phyloP scores from a whole-genome alignment of 2,888 invertebrate species.

The Chesias legatella region DNA sequence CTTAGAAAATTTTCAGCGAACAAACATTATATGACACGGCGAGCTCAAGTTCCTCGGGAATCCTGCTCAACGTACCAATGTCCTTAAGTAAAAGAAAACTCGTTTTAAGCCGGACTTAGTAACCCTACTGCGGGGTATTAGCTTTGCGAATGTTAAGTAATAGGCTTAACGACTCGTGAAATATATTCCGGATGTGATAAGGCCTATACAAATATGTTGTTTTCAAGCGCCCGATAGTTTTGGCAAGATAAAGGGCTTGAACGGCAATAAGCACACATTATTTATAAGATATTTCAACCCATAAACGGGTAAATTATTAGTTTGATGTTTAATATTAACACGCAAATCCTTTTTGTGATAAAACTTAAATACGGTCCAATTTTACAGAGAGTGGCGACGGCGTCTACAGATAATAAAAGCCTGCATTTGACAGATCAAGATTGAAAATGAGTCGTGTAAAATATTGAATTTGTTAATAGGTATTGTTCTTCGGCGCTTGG shows the following conservation, averaged over 20 bases:
- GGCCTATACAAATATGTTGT: constrained; percentile 20
- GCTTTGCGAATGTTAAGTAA: constrained; percentile 25
- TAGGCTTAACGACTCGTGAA: constrained; percentile 25
- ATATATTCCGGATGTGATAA: constrained; percentile 21
- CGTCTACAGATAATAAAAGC: constrained; percentile 27
- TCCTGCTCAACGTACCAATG: constrained; percentile 22
- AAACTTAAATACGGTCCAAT: constrained; percentile 14
- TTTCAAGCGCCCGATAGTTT: constrained; percentile 10
- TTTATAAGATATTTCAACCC: too few relatives aligned
- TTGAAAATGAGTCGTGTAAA: constrained; percentile 27
- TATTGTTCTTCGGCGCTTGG: constrained; percentile 13
- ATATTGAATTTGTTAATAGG: constrained; percentile 12
- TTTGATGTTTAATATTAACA: too few relatives aligned
- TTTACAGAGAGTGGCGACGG: constrained; percentile 20
- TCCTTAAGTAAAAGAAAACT: constrained; percentile 28
- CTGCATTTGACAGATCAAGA: constrained; percentile 30
- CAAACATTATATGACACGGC: constrained; percentile 32
- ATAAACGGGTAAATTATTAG: too few relatives aligned
- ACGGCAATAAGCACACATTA: constrained; percentile 15
- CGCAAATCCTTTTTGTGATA: too few relatives aligned
- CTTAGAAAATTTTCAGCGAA: constrained; percentile 27
- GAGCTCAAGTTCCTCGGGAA: constrained; percentile 25
- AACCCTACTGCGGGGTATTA: constrained; percentile 22
- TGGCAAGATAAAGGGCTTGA: not conserved
- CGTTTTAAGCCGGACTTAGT: constrained; percentile 28